Conservation (phyloP, 2,797 vertebrate species). For the Cephalopachus bancanus region DNA sequence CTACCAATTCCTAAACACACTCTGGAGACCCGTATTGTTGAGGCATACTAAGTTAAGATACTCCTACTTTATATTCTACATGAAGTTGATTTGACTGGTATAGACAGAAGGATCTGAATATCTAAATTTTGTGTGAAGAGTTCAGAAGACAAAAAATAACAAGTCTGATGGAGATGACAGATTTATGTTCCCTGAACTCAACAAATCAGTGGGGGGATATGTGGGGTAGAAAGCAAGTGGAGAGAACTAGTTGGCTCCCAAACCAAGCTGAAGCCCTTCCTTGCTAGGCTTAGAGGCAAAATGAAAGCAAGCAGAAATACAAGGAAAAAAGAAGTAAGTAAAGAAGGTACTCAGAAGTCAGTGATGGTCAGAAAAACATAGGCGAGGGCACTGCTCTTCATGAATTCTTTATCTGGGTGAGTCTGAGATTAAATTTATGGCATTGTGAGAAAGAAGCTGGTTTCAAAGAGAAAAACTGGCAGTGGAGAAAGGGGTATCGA, state of each 20-base stretch:
- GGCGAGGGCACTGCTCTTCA: neutral
- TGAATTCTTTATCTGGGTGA: constrained; percentile 9
- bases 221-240: neutral
- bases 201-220: neutral
- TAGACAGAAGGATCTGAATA: neutral
- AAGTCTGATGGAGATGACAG: neutral
- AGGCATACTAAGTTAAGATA: neutral
- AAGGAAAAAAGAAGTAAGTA: neutral
- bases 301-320: constrained; percentile 11
- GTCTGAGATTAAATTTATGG: constrained; percentile 14
- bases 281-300: neutral
- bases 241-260: neutral
- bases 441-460: constrained; percentile 12
- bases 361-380: constrained; percentile 2
- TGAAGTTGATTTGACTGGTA: neutral
- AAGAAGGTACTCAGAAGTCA: constrained; percentile 11
- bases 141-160: constrained; percentile 47
- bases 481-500: neutral
- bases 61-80: neutral
- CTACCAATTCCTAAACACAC: neutral
- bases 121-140: constrained; percentile 25
- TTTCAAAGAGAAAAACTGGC: constrained; percentile 40
- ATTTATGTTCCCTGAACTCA: neutral
- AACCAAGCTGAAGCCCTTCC: neutral
- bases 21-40: neutral